Conservation (phyloP, 2,113 vertebrate species). For the Pygoscelis antarcticus region DNA sequence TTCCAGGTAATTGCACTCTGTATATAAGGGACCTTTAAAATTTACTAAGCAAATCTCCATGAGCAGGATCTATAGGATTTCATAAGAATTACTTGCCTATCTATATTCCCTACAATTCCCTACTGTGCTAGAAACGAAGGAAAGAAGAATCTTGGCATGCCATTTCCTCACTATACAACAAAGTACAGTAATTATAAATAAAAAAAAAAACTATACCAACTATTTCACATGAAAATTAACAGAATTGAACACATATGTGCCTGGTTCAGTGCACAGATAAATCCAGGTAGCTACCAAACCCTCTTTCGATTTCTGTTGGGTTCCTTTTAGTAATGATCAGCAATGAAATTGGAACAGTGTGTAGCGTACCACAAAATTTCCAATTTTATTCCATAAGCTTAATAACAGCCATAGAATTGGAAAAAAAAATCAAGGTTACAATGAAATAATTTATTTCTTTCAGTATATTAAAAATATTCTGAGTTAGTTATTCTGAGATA, state of each 20-base stretch:
- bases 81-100: not conserved
- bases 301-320: not conserved
- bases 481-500: conserved; percentile 11
- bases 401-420: not conserved
- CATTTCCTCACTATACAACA: not conserved
- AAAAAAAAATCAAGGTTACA: not conserved
- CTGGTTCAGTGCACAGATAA: not conserved
- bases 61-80: not conserved
- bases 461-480: not conserved
- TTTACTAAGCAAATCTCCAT: not conserved
- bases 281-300: not conserved
- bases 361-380: not conserved
- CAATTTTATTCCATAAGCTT: not conserved
- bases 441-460: not conserved
- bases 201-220: not conserved
- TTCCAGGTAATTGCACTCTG: not conserved
- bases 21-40: not conserved
- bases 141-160: not conserved
- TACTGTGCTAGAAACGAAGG: not conserved
- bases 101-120: not conserved
- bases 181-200: not conserved
- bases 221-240: not conserved
- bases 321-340: not conserved
- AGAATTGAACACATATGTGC: not conserved
- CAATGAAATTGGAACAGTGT: not conserved